Evolutionary conservation across 1,140 invertebrate species (phyloP).

Genomic region (Brachionus manjavacas): DNA sequence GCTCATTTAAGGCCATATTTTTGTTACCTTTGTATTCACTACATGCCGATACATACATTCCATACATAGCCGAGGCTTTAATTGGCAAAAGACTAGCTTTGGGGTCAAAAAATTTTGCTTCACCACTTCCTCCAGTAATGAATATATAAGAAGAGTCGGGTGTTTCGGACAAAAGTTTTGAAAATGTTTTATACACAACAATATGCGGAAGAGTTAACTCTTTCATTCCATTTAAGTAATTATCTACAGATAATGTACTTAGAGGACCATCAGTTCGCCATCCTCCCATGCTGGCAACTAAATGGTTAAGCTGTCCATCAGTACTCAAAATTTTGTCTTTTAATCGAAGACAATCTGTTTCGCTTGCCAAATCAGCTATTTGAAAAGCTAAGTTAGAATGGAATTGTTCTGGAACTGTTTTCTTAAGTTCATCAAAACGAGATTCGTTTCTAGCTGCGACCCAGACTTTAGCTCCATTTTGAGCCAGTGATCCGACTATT

Average conservation of each 20-base stretch:
- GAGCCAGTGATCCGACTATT: background rate
- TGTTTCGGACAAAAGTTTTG: constrained; percentile 20
- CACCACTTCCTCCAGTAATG: constrained; percentile 31
- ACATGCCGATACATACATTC: constrained; percentile 20
- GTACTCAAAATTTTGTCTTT: background rate
- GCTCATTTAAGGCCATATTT: constrained; percentile 19
- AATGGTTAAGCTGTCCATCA: constrained; percentile 11
- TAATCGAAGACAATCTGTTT: background rate
- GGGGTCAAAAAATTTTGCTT: constrained; percentile 37
- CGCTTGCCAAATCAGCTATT: constrained; percentile 25
- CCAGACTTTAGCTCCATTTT: constrained; percentile 31
- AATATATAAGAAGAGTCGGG: constrained; percentile 24
- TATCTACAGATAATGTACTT: background rate
- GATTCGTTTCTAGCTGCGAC: constrained; percentile 14
- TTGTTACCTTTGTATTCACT: constrained; percentile 37
- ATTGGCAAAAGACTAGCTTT: constrained; percentile 27
- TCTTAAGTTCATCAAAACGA: constrained; percentile 17
- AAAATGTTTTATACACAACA: constrained; percentile 38
- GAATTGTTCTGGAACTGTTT: background rate
- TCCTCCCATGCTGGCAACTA: constrained; percentile 27
- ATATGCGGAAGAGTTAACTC: constrained; percentile 30
- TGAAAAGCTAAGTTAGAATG: constrained; percentile 22
- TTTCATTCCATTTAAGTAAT: constrained; percentile 10
- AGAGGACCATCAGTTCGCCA: constrained; percentile 29
- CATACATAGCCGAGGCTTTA: constrained; percentile 16